Evolutionary conservation across 2,113 vertebrate species (phyloP).

Genomic region (Vidua chalybeata): DNA sequence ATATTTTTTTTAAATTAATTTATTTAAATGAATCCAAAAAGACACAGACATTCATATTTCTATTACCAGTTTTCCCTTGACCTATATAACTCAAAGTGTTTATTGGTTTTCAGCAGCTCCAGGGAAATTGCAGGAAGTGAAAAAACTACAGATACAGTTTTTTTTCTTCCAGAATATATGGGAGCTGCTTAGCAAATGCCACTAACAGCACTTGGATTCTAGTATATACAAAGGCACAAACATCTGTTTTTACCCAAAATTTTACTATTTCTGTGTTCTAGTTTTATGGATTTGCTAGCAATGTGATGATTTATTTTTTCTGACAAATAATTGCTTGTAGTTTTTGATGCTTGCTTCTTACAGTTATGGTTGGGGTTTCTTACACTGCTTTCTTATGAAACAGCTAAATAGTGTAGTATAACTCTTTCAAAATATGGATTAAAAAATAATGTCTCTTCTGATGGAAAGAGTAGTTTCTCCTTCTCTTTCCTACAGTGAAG

Average conservation of each 20-base stretch:
- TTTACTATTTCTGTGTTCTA: not conserved
- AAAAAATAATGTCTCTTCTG: not conserved
- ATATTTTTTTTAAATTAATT: not conserved
- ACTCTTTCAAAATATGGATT: not conserved
- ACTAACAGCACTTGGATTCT: not conserved
- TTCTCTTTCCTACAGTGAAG: not conserved
- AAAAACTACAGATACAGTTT: fast-evolving
- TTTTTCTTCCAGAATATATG: not conserved
- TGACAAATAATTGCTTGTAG: not conserved
- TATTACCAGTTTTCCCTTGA: not conserved
- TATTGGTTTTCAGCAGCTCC: not conserved
- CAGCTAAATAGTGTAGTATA: not conserved
- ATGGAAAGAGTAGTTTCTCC: not conserved
- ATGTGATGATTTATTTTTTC: not conserved
- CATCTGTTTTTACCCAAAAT: not conserved
- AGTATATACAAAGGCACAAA: not conserved
- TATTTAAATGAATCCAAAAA: not conserved
- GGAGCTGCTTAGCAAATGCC: not conserved
- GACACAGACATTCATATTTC: not conserved
- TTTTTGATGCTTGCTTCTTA: not conserved
- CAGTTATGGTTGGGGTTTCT: not conserved
- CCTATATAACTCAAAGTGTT: not conserved
- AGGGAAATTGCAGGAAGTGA: not conserved
- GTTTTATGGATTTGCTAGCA: not conserved
- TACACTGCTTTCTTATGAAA: not conserved